Conservation (phyloP, 2,888 invertebrate genomes). For the Habroteleia sp. region DNA sequence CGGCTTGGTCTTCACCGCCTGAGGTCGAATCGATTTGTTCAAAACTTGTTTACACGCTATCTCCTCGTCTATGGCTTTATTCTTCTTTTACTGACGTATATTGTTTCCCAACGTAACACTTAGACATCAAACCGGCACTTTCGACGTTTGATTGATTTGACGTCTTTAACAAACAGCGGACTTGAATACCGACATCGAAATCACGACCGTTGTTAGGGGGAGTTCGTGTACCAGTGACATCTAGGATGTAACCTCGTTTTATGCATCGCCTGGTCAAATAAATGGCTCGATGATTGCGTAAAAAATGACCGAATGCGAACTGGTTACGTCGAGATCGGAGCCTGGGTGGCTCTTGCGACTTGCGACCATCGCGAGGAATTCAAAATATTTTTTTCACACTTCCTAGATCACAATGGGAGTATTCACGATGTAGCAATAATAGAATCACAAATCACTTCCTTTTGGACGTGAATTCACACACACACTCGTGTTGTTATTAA, state of each 20-base stretch:
- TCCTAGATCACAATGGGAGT: not conserved
- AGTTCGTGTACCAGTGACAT: conserved; percentile 10
- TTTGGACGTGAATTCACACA: no score
- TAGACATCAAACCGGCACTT: conserved; percentile 54
- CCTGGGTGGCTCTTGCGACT: no score
- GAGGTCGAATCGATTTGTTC: conserved; percentile 76
- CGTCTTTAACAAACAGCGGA: conserved; percentile 51
- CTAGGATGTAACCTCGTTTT: conserved; percentile 8
- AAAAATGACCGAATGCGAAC: not conserved
- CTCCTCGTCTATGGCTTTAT: conserved; percentile 65
- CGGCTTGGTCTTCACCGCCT: conserved; percentile 68
- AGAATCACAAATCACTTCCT: conserved; percentile 28
- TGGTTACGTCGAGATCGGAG: no score
- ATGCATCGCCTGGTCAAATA: conserved; percentile 7
- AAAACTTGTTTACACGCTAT: conserved; percentile 78
- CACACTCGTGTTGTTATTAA: no score
- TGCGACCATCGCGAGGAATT: not conserved
- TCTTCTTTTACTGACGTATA: conserved; percentile 62
- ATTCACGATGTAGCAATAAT: not conserved
- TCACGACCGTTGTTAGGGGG: conserved; percentile 10
- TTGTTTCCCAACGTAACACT: conserved; percentile 61
- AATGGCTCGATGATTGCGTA: not conserved
- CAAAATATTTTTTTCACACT: conserved; percentile 8
- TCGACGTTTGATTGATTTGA: conserved; percentile 59
- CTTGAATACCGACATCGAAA: conserved; percentile 5